phyloP scores from a whole-genome alignment of 2,797 vertebrate species.

The Schizopygopsis malacanthus region DNA sequence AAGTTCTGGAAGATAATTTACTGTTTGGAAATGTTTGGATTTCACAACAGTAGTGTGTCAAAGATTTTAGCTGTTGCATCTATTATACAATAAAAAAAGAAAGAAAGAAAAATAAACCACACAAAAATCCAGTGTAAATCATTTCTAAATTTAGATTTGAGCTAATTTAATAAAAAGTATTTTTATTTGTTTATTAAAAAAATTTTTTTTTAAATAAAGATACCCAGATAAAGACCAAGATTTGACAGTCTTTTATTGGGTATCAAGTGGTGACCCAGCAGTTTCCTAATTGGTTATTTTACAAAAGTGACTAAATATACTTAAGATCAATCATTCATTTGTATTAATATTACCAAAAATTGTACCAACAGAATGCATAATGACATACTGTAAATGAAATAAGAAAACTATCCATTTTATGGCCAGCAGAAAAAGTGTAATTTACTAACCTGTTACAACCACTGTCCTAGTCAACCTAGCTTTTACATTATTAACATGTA shows the following conservation, averaged over 20 bases:
- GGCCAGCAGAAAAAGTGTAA: neutral
- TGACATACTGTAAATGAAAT: neutral
- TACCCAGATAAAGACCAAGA: too few species aligned
- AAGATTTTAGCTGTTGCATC: neutral
- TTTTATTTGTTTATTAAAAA: too few species aligned
- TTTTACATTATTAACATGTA: neutral
- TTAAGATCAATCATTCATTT: neutral
- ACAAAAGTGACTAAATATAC: neutral
- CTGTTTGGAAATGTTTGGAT: neutral
- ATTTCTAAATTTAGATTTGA: neutral
- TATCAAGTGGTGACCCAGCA: neutral
- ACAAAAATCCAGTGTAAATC: neutral
- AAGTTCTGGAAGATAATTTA: slow-evolving; percentile 33
- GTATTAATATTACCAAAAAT: neutral
- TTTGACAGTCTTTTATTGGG: neutral
- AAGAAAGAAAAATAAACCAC: neutral
- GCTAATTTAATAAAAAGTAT: too few species aligned
- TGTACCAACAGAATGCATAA: neutral
- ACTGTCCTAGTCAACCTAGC: neutral
- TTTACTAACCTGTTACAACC: neutral
- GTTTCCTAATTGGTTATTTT: neutral
- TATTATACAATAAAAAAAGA: neutral
- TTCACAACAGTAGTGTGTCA: neutral
- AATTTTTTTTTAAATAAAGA: neutral
- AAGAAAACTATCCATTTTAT: neutral